Evolutionary conservation across 1,140 invertebrate genomes (phyloP).

Genomic region (Drosophila tani): DNA sequence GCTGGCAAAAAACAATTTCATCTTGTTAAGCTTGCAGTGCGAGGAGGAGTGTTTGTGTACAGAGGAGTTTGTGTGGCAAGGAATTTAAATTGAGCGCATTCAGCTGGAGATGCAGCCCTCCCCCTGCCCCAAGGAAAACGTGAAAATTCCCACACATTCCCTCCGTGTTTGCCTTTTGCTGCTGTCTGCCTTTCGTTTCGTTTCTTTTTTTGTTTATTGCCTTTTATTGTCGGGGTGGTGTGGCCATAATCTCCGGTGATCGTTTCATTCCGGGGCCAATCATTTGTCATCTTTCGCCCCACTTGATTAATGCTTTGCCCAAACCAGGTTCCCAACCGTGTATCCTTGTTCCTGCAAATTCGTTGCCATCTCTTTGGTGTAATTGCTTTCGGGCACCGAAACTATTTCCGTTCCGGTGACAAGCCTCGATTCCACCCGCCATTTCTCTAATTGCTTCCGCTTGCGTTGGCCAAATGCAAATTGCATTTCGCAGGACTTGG

Average conservation of each 20-base stretch:
- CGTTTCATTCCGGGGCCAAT: not conserved
- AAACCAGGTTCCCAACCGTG: not conserved
- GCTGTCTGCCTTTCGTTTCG: no score
- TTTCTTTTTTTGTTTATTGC: no score
- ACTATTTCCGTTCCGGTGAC: constrained; percentile 39
- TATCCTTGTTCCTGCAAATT: not conserved
- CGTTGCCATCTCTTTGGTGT: constrained; percentile 10
- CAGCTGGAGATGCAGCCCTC: constrained; percentile 10
- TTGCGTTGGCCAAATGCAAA: constrained; percentile 31
- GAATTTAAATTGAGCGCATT: constrained; percentile 36
- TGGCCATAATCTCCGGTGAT: constrained; percentile 16
- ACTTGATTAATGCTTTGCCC: constrained; percentile 37
- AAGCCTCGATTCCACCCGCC: constrained; percentile 9
- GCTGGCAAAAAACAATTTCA: constrained; percentile 30
- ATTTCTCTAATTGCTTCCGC: constrained; percentile 44
- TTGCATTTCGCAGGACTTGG: constrained; percentile 14
- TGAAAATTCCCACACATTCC: constrained; percentile 13
- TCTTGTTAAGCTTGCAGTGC: constrained; percentile 21
- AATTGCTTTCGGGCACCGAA: constrained; percentile 37
- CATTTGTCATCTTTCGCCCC: constrained; percentile 40
- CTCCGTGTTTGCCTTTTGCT: not conserved
- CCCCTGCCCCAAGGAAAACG: not conserved
- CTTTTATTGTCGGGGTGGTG: not conserved
- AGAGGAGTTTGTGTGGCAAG: not conserved
- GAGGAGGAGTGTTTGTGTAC: not conserved